Percentiles rank a stretch among this genome's conserved stretches.
phyloP scores from a whole-genome alignment of 2,113 vertebrate genomes.

The Mus musculus region GRCm39 chr4:130112501-130113000 shows the following conservation, averaged over 20 bases:
- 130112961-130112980: constrained; percentile 85
- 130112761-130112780: neutral
- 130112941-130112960: constrained; percentile 85
- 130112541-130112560: neutral
- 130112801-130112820: neutral
- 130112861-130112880: accelerated
- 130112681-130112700: neutral
- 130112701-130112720: neutral
- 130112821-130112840: neutral
- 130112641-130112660: neutral
- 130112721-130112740: neutral
- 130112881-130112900: neutral
- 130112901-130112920: constrained; percentile 81
- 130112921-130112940: constrained; percentile 84
- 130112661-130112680: neutral
- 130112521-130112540: neutral
- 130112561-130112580: neutral
- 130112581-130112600: neutral
- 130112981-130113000: constrained; percentile 76
- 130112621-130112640: neutral
- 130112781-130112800: neutral
- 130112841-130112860: neutral
- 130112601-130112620: neutral
- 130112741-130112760: neutral
- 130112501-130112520: neutral